Evolutionary conservation across 2,113 vertebrate species (phyloP), one percentile per base, ranked within the genome.

Genomic region (Misgurnus anguillicaudatus): DNA sequence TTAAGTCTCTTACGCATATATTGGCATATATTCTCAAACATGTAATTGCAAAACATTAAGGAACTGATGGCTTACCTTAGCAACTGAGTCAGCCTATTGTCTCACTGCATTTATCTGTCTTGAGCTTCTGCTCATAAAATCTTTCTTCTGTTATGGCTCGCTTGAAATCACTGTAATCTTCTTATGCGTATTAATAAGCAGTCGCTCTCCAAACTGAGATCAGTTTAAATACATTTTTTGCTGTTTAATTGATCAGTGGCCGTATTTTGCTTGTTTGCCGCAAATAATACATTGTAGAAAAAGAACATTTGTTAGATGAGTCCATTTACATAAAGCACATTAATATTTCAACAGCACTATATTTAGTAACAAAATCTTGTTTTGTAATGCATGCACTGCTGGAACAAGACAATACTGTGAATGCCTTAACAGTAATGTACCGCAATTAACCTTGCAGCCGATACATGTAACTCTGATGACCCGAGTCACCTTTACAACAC

Each of bases 61-160:
- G 14, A 47, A 51, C 77, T 74, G 47, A 58, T 41, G 65, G 61
- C 75, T 79, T 64, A 51, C 76, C 75, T 74, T 58, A 48, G 66
- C 82, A 77, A 63, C 58, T 69, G 55, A 72, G 74, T 82, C 87
- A 87, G 82, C 89, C 89, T 88, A 85, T 83, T 75, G 79, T 70
- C 87, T 48, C 5, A 4, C 71, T 79, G 78, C 75, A 75, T 41
- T 72, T 77, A 80, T 84, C 86, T 84, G 70, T 63, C 75, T 64
- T 69, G 81, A 77, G 77, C 82, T 80, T 80, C 75, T 68, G 79
- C 83, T 82, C 19, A 42, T 21, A 51, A 13, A 31, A 38, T 36
- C 53, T 80, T 86, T 83, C 82, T 87, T 84, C 73, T 82, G 80
- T 82, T 17, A 41, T 65, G 63, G 84, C 63, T 75, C 80, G 73